phyloP scores from a whole-genome alignment of 30 jellyfish, hydroid and myxozoan species.

The Sanderia malayensis region DNA sequence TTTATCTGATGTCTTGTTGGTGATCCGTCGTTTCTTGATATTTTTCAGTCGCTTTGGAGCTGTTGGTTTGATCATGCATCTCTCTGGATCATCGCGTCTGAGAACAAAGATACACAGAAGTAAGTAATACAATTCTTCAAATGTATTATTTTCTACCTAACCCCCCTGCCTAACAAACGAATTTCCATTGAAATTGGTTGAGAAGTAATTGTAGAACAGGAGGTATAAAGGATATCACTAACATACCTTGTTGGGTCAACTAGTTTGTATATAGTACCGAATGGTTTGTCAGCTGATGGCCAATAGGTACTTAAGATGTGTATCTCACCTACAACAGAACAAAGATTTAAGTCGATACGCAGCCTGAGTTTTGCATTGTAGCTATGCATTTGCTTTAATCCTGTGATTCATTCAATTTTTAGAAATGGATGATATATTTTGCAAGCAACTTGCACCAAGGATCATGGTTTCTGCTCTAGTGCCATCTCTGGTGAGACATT shows the following conservation, averaged over 20 bases:
- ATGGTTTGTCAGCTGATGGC: conserved; percentile 68
- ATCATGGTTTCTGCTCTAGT: too few species aligned
- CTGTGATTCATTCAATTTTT: too few species aligned
- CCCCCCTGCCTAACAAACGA: too few species aligned
- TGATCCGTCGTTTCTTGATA: conserved; percentile 36
- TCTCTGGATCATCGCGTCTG: conserved; percentile 66
- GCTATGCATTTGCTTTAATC: too few species aligned
- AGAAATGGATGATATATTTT: too few species aligned
- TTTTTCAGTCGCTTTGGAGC: conserved; percentile 33
- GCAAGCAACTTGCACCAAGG: too few species aligned
- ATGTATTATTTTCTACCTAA: not conserved
- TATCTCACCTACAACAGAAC: conserved; percentile 67
- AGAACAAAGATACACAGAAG: not conserved
- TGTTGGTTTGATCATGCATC: conserved; percentile 13
- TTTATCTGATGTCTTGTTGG: conserved; percentile 2
- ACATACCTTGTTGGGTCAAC: conserved; percentile 93
- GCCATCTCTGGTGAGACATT: too few species aligned
- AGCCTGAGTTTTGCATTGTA: too few species aligned
- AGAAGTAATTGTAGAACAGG: too few species aligned
- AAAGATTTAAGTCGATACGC: too few species aligned
- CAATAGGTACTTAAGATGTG: conserved; percentile 63
- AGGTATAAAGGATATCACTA: too few species aligned
- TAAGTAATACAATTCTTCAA: not conserved
- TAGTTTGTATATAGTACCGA: conserved; percentile 63
- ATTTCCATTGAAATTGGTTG: too few species aligned